phyloP scores from a whole-genome alignment of 2,888 invertebrate species.

The Tinea semifulvella region DNA sequence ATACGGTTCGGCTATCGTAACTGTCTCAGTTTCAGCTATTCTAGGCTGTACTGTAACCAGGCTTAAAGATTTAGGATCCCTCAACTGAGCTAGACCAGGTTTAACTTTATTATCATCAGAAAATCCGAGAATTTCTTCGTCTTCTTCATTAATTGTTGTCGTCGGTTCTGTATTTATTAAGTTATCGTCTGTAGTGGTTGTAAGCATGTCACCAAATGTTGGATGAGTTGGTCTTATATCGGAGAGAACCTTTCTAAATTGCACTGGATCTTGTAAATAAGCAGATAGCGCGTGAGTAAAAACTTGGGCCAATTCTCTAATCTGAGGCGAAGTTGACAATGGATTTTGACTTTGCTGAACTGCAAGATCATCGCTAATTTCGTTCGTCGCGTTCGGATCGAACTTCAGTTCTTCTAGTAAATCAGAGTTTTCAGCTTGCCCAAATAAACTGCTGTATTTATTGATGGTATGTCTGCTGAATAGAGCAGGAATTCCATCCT shows the following conservation, averaged over 20 bases:
- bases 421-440: slow-evolving; percentile 39
- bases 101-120: slow-evolving; percentile 69
- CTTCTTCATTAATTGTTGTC: slow-evolving; percentile 71
- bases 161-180: slow-evolving; percentile 61
- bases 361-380: slow-evolving; percentile 63
- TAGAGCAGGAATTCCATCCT: slow-evolving; percentile 65
- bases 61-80: slow-evolving; percentile 54
- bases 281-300: slow-evolving; percentile 85
- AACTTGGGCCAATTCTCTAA: slow-evolving; percentile 82
- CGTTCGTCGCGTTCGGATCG: slow-evolving; percentile 51
- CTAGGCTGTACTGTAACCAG: slow-evolving; percentile 32
- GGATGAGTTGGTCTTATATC: slow-evolving; percentile 84
- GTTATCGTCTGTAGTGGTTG: slow-evolving; percentile 39
- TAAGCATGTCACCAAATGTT: slow-evolving; percentile 53
- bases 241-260: slow-evolving; percentile 78
- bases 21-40: slow-evolving; percentile 17
- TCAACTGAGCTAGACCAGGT: slow-evolving; percentile 30
- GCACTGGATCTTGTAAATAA: slow-evolving; percentile 84
- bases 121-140: slow-evolving; percentile 80
- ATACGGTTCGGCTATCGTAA: slow-evolving; percentile 18
- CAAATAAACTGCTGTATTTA: slow-evolving; percentile 64
- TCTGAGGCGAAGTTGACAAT: slow-evolving; percentile 68
- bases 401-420: slow-evolving; percentile 47
- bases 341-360: slow-evolving; percentile 72
- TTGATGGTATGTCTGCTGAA: slow-evolving; percentile 74